Percentiles rank a stretch among this genome's conserved stretches.
Evolutionary conservation across 2,797 vertebrate genomes (phyloP).

Genomic region (Spea hammondii): DNA sequence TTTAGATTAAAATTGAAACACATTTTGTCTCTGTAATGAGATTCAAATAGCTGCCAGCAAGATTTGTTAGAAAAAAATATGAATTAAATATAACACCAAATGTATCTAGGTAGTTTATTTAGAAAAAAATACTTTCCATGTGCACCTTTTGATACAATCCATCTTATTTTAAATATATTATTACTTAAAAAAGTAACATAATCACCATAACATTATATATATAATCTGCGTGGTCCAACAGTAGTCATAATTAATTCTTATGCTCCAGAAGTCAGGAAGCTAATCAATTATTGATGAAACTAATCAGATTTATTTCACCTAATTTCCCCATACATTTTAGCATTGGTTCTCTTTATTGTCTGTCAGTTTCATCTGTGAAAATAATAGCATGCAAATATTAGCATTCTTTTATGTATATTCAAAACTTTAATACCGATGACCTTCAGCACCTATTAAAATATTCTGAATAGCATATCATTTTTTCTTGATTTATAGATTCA

Average conservation of each 20-base stretch:
- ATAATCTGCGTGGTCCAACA: constrained; percentile 69
- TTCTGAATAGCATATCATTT: too few species aligned
- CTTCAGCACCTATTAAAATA: too few species aligned
- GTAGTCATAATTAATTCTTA: constrained; percentile 83
- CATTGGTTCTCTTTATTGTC: constrained; percentile 68
- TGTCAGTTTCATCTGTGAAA: constrained; percentile 14
- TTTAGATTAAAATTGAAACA: constrained; percentile 73
- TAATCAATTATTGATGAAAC: constrained; percentile 84
- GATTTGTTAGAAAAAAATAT: constrained; percentile 73
- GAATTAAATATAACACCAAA: constrained; percentile 78
- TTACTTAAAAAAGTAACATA: constrained; percentile 65
- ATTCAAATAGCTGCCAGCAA: constrained; percentile 75
- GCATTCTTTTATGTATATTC: too few species aligned
- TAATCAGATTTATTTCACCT: constrained; percentile 77
- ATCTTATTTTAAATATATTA: constrained; percentile 70
- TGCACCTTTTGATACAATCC: constrained; percentile 57
- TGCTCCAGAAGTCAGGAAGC: constrained; percentile 75
- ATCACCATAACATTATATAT: constrained; percentile 71
- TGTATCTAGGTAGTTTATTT: constrained; percentile 78
- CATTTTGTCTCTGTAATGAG: constrained; percentile 71
- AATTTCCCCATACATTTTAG: constrained; percentile 66
- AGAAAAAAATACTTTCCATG: constrained; percentile 72
- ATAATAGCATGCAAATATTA: neutral
- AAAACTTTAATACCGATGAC: too few species aligned
- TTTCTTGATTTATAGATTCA: too few species aligned